Conservation (phyloP, 2,797 vertebrate genomes). For the Catamblyrhynchus diadema region DNA sequence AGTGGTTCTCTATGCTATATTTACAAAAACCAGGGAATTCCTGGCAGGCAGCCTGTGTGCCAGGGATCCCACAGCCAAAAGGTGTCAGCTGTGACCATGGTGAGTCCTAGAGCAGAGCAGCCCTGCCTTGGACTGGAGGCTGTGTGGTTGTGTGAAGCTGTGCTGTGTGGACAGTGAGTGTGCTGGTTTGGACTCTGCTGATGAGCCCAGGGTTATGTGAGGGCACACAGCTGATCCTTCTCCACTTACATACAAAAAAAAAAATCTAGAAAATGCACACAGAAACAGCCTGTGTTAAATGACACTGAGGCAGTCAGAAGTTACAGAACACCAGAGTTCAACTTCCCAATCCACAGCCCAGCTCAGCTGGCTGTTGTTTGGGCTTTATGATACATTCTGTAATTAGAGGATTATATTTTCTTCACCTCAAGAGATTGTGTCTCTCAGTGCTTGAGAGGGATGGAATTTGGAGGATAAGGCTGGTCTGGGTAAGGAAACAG, state of each 20-base stretch:
- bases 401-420: background rate
- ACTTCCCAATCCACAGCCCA: background rate
- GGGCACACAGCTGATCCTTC: background rate
- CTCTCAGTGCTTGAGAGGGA: background rate
- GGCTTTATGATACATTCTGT: background rate
- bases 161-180: background rate
- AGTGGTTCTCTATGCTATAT: background rate
- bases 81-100: background rate
- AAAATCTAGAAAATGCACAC: background rate
- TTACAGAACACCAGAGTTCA: background rate
- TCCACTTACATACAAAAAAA: background rate
- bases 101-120: background rate
- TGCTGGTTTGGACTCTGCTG: background rate
- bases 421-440: background rate
- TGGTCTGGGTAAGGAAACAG: background rate
- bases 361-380: background rate
- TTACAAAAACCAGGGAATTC: background rate
- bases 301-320: background rate
- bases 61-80: background rate
- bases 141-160: background rate
- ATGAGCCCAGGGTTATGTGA: background rate
- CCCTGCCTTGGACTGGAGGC: background rate
- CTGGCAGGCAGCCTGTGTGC: background rate
- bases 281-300: background rate
- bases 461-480: background rate